phyloP scores from a whole-genome alignment of 1,140 invertebrate species.

The Triops longicaudatus region DNA sequence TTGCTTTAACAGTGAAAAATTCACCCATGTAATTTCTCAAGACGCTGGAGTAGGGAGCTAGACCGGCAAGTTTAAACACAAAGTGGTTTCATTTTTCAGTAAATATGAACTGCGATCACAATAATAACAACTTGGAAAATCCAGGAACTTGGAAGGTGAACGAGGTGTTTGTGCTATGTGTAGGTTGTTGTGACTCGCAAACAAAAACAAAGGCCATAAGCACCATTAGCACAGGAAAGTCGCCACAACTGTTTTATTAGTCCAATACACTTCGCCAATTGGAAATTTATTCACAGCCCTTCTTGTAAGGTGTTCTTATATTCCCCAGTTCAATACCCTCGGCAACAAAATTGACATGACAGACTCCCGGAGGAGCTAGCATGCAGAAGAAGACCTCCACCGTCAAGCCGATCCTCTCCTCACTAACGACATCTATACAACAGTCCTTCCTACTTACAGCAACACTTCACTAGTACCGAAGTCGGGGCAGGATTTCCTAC shows the following conservation, averaged over 20 bases:
- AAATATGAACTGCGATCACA: not conserved
- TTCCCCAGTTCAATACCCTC: not conserved
- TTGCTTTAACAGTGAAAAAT: too few species aligned
- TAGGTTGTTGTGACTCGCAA: not conserved
- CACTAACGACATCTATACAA: not conserved
- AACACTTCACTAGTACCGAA: too few species aligned
- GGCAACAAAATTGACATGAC: conserved; percentile 15
- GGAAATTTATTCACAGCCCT: not conserved
- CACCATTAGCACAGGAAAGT: not conserved
- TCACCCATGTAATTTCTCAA: not conserved
- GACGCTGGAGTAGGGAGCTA: not conserved
- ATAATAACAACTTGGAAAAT: not conserved
- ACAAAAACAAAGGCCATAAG: not conserved
- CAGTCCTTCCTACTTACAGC: not conserved
- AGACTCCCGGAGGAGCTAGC: not conserved
- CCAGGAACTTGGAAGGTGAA: not conserved
- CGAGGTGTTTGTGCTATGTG: not conserved
- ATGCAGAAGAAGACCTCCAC: not conserved
- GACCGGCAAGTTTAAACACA: not conserved
- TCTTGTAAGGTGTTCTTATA: not conserved
- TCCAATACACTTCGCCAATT: not conserved
- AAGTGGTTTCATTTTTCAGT: not conserved
- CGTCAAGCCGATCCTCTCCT: not conserved
- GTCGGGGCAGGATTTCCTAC: too few species aligned
- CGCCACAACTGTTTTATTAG: not conserved